Percentiles rank a stretch among this genome's conserved stretches.
Conservation (phyloP, 2,888 invertebrate genomes). For the Brachyopa scutellaris region DNA sequence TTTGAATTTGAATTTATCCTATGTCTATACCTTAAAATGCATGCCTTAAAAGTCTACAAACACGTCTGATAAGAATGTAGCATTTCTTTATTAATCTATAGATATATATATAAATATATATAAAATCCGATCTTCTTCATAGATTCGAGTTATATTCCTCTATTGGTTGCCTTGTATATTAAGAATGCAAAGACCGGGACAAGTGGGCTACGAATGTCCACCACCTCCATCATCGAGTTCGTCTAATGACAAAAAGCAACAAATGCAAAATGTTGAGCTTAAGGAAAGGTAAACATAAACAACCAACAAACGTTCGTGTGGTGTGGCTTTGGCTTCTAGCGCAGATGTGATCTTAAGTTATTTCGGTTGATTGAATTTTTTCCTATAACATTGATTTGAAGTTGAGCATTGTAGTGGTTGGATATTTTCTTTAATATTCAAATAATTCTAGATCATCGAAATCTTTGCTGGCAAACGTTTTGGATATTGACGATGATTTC, state of each 20-base stretch:
- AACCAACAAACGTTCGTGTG: conserved; percentile 18
- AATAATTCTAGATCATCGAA: conserved; percentile 88
- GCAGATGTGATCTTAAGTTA: conserved; percentile 18
- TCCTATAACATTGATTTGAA: neutral
- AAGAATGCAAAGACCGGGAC: conserved; percentile 92
- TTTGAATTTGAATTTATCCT: conserved; percentile 67
- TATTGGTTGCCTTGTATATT: conserved; percentile 98
- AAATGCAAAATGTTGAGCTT: conserved; percentile 91
- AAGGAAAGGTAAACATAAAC: conserved; percentile 86
- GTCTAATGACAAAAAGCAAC: conserved; percentile 83
- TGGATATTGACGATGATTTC: conserved; percentile 98
- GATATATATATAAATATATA: neutral
- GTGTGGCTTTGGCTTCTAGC: conserved; percentile 25
- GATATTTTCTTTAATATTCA: conserved; percentile 5
- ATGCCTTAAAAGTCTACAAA: conserved; percentile 64
- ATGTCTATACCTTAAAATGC: conserved; percentile 68
- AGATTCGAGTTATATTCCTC: conserved; percentile 96
- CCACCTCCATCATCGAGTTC: conserved; percentile 84
- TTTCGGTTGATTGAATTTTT: conserved; percentile 31
- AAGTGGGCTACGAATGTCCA: conserved; percentile 83
- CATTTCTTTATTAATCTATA: conserved; percentile 36
- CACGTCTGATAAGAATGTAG: conserved; percentile 62
- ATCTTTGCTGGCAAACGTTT: conserved; percentile 96
- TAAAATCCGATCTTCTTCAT: conserved; percentile 74
- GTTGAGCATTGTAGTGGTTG: neutral